Evolutionary conservation across 2,888 invertebrate genomes (phyloP), one percentile per base, ranked within the genome.

Genomic region (Meganola albula): DNA sequence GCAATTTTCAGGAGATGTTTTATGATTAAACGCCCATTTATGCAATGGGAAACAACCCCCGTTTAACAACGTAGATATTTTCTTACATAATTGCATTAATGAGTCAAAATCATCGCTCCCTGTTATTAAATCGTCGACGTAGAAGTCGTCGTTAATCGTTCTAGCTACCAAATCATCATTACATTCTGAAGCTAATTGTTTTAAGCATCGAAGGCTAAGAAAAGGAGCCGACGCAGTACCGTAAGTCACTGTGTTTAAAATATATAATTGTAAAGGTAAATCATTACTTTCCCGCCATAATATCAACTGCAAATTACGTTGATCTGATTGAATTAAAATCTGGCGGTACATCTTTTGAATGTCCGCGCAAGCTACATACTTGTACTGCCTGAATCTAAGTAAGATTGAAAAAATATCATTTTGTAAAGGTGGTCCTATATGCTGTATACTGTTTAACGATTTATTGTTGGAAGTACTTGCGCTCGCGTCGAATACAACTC

Each of bases 111-210:
- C 20, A 20, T 20, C 47, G 42, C 3, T 34, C 45, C 10, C 24
- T 16, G n/a, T 1, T 25, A 22, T 35, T 1, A 57, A 5, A 25
- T 54, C 53, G 26, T 58, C 50, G 2, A 50, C 42, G 6, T 36
- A 45, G 24, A 53, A 53, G 24, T 54, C 53, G 0, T 42, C 31
- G 40, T 57, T 37, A 5, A 57, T 52, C 1, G 53, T 49, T 8
- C 12, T 31, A 33, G 51, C 48, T 2, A 51, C 53, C 0, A 31
- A 6, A 0, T 27, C n/a, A 14, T 53, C 51, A 4, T 31, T 32
- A 12, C 31, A 30, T 8, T 55, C 53, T 10, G 51, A 42, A 0
- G 49, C 52, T 7, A 57, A 4, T 21, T 58, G 54, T 45, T 37
- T 44, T 0, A 60, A 7, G 20, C 20, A 20, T 3, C 20, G 20